A percentile compares a stretch with the other conserved stretches of the same genome.
phyloP scores from a whole-genome alignment of 2,113 vertebrate genomes.

The Chinchilla lanigera region DNA sequence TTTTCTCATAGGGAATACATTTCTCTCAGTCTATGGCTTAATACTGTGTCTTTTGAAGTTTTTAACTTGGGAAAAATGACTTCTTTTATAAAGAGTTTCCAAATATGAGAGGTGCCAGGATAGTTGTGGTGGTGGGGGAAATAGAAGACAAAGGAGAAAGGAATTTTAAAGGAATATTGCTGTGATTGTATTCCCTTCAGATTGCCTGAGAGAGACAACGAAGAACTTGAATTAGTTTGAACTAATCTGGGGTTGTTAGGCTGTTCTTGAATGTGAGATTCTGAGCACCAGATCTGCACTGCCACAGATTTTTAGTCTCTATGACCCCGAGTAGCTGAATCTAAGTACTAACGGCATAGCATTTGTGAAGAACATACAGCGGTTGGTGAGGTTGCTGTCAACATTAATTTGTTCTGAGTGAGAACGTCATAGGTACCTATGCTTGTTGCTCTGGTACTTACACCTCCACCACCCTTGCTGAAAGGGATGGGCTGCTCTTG shows the following conservation, averaged over 20 bases:
- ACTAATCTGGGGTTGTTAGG: not conserved
- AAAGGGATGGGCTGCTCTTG: too few species aligned
- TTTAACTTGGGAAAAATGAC: not conserved
- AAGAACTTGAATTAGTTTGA: not conserved
- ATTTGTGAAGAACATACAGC: not conserved
- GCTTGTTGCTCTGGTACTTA: not conserved
- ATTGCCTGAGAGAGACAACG: not conserved
- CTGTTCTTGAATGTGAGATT: not conserved
- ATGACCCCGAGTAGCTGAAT: not conserved
- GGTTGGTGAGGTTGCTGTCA: not conserved
- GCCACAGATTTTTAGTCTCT: not conserved
- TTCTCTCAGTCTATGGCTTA: not conserved
- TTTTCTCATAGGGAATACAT: not conserved
- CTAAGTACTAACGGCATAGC: not conserved
- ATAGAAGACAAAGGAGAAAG: not conserved
- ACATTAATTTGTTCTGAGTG: not conserved
- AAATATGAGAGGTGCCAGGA: not conserved
- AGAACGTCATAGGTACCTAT: accelerated
- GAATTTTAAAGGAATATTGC: not conserved
- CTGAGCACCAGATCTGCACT: not conserved
- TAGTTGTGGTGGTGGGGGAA: not conserved
- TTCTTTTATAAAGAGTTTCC: not conserved
- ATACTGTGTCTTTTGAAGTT: not conserved
- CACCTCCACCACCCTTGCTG: too few species aligned
- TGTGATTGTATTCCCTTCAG: not conserved